Evolutionary conservation across 2,113 vertebrate species (phyloP).

Genomic region (Cavia aperea): DNA sequence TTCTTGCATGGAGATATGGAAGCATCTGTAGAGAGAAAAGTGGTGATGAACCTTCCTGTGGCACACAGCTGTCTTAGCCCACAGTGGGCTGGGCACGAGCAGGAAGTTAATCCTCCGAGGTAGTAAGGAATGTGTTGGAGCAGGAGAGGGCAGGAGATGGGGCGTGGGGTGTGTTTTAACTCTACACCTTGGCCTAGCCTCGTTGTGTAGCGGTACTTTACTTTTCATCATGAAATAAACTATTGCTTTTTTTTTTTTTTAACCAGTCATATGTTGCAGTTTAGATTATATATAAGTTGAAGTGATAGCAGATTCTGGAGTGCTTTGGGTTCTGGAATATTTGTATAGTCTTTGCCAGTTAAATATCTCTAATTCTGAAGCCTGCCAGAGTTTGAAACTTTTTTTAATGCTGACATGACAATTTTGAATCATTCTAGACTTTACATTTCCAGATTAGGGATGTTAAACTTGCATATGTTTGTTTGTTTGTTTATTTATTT

Average conservation of each 20-base stretch:
- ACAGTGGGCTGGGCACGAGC: neutral
- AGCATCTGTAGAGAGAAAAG: neutral
- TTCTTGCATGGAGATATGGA: fast-evolving
- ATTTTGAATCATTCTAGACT: neutral
- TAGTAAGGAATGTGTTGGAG: neutral
- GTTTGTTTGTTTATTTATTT: neutral
- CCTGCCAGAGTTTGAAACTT: neutral
- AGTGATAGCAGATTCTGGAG: neutral
- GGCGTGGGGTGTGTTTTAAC: neutral
- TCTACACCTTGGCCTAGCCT: neutral
- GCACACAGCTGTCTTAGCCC: neutral
- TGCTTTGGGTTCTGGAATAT: neutral
- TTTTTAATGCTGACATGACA: no score
- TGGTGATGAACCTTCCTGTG: fast-evolving
- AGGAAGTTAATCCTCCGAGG: neutral
- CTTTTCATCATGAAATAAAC: neutral
- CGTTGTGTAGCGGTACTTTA: neutral
- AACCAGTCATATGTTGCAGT: neutral
- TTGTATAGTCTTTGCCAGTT: neutral
- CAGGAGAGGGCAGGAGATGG: neutral
- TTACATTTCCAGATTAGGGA: neutral
- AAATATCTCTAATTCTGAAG: neutral
- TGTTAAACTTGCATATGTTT: neutral
- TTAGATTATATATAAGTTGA: neutral
- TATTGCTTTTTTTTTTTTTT: neutral